Evolutionary conservation across 2,113 vertebrate genomes (phyloP), one percentile per base, ranked within the genome.

Genomic region (Dasypus novemcinctus): DNA sequence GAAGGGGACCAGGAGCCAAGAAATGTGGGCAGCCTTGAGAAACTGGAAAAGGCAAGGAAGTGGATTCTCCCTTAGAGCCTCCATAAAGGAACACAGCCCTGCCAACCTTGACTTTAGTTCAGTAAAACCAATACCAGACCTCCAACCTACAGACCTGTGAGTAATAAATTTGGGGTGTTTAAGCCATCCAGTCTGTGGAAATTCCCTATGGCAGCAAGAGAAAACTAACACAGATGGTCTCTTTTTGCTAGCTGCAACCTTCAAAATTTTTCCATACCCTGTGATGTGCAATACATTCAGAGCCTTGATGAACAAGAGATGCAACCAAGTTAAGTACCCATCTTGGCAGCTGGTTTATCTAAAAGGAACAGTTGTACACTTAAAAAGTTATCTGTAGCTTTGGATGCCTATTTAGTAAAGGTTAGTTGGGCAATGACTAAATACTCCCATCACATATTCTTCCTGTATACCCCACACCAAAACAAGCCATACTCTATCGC

Each of bases 391-490:
- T 79, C 31, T 29, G 17, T 41, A 68, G 20, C 29, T 95, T 87
- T 54, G 4, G 27, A 71, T 80, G 43, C 2, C 93, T 38, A 78
- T 79, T 81, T 27, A 64, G 23, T 46, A 85, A 38, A 66, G 13
- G 10, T 61, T 43, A 36, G 18, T 25, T 81, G 43, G 63, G 9
- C 31, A 82, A 71, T 43, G 12, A 25, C 38, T 54, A 27, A 78
- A 36, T 46, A 1, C 27, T 36, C 8, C 15, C 12, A 31, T 25
- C 23, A 63, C 3, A 59, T 93, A 82, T 95, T 93, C 41, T 91
- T 17, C 36, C 3, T 78, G 1, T 23, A 33, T 41, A 61, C 1
- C 0, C 1, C 15, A 29, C 2, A 54, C 2, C 2, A 46, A 66
- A 59, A 59, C 59, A 81, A 57, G 7, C 12, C 13, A 4, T 21